Base-by-base conservation (phyloP, 2,888 invertebrate genomes). In the Pandemis cinnamomeana region DNA sequence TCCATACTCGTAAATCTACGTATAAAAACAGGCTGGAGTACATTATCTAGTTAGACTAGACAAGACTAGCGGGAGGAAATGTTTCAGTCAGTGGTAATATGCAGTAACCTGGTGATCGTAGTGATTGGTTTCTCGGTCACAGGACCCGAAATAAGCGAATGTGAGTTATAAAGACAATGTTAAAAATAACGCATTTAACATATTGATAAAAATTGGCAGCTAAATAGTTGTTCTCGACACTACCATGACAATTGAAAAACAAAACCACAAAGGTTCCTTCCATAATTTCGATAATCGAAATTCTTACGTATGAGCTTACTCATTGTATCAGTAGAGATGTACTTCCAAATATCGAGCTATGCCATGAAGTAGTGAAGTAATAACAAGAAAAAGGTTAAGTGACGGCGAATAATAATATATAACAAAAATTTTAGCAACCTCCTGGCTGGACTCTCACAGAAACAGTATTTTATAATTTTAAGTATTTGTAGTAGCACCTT, bases 121-220 rank as follows among this genome's bases (percentile, higher is more conserved):
- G 55, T 55, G 20, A 7, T 55, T 55, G 13, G 55, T 55, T 55
- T 55, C 55, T 55, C 55, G 4, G 55, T 8, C 13, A 15, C 15
- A 4, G 55, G 55, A 20, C 55, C 55, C 20, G 55, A 55, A 55
- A 55, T 55, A 55, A 55, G 55, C 20, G 55, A 55, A 55, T 55
- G 55, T 55, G 20, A 55, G 55, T 55, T 20, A 15, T n/a, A 20
- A 7, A 55, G 0, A 8, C 15, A 20, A 20, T 55, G 1, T 15
- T 10, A 48, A 48, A 48, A 15, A 20, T 20, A n/a, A 53, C 20
- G 55, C 2, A 20, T 55, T 51, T 11, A 46, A 6, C 44, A 44
- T 10, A 48, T 48, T 48, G 48, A 11, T 48, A 48, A 8, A 44
- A 51, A 6, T 51, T 11, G 46, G 11, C 5, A 46, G 44, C 8